These are phyloP conservation scores for Osmerus mordax DNA, from an alignment of 2,113 vertebrate species.

Conservation along the genomic window DNA sequence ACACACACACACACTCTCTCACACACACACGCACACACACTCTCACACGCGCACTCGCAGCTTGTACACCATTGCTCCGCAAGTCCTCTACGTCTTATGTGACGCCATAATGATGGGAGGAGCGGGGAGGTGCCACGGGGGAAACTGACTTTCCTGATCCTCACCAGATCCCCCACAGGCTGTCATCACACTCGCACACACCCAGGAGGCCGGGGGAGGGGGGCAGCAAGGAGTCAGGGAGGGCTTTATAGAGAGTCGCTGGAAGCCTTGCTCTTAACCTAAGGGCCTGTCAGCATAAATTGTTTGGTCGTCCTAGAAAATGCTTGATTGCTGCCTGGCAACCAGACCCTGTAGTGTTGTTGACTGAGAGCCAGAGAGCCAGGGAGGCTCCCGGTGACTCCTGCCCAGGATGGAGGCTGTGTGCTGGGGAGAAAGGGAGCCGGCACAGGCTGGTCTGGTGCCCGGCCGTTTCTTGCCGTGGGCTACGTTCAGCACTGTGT, in stretches of 20 bases:
- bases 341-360: no score
- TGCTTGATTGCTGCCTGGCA: no score
- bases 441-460: background rate
- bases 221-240: background rate
- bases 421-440: background rate
- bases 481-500: slow-evolving; percentile 38
- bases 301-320: no score
- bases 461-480: slow-evolving; percentile 24
- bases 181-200: slow-evolving; percentile 18
- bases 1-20: no score
- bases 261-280: no score
- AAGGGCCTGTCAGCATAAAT: no score
- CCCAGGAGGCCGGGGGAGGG: slow-evolving; percentile 16
- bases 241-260: background rate
- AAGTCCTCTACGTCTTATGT: slow-evolving; percentile 54
- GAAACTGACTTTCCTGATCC: slow-evolving; percentile 35
- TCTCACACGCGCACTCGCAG: slow-evolving; percentile 34
- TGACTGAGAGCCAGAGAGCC: no score
- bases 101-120: slow-evolving; percentile 37
- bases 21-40: slow-evolving; percentile 43
- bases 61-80: slow-evolving; percentile 28
- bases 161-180: slow-evolving; percentile 30
- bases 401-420: slow-evolving; percentile 6
- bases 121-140: slow-evolving; percentile 12
- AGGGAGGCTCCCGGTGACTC: background rate